Evolutionary conservation across 2,888 invertebrate species (phyloP), one percentile per base, ranked within the genome.

Genomic region (Protodeltote pygarga): DNA sequence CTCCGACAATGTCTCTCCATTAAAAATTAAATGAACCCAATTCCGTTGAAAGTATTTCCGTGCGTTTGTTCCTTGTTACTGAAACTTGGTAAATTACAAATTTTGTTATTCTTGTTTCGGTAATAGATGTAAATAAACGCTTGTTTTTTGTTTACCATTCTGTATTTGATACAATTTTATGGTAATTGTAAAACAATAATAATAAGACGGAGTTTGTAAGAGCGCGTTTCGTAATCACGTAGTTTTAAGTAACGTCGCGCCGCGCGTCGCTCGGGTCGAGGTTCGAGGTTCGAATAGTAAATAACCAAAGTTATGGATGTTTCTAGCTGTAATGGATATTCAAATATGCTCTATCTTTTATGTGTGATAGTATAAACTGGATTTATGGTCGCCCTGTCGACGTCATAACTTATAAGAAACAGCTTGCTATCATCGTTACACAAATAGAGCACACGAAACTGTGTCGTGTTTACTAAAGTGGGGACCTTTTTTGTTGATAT

Each of bases 101-200:
- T 5, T 21, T 35, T 23, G 8, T 23, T 47, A 47, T 48, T 23
- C 31, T 40, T 23, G 34, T 31, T 35, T 27, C 32, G 19, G 11
- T 53, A 40, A 40, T 35, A 32, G 10, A 48, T 32, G 33, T 38
- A 55, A 47, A 39, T n/a, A 27, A 54, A 49, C 5, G 34, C 19
- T 34, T 23, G 23, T 37, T 24, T 19, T 14, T 21, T 47, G 47
- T 39, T 53, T 39, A 25, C 20, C 14, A 5, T 5, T 9, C 10
- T 9, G 10, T 11, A n/a, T 31, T 27, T 10, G n/a, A 6, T 8
- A 24, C 16, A 20, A 11, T 25, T 17, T 15, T 5, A n/a, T 15
- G 17, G 33, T 34, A 19, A 37, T 54, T 33, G 32, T 46, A 24
- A 23, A 34, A 25, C 15, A 34, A 38, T 46, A 35, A 45, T 11